Evolutionary conservation across 2,888 invertebrate genomes (phyloP).

Genomic region (Nipponacmea schrenckii): DNA sequence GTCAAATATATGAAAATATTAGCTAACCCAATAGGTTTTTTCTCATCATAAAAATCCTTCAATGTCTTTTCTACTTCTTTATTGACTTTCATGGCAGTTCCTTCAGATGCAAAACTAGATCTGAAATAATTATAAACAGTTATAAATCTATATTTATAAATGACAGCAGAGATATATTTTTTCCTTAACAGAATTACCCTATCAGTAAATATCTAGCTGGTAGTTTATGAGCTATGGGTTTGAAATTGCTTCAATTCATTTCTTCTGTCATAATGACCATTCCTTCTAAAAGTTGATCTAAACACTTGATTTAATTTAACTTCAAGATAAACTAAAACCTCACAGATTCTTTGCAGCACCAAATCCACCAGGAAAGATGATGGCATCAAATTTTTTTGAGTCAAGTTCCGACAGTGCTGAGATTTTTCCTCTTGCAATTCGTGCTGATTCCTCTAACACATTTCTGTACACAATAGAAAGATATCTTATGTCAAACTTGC

Average conservation of each 20-base stretch:
- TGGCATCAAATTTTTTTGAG: slow-evolving; percentile 68
- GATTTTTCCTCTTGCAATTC: slow-evolving; percentile 70
- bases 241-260: no score
- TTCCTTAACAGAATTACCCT: no score
- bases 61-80: slow-evolving; percentile 70
- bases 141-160: not conserved
- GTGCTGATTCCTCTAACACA: slow-evolving; percentile 72
- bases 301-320: slow-evolving; percentile 41
- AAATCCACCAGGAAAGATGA: slow-evolving; percentile 74
- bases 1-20: no score
- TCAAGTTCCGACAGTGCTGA: slow-evolving; percentile 67
- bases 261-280: not conserved
- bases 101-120: slow-evolving; percentile 71
- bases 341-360: slow-evolving; percentile 73
- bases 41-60: slow-evolving; percentile 70
- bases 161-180: no score
- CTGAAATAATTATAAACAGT: slow-evolving; percentile 55
- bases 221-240: no score
- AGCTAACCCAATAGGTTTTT: slow-evolving; percentile 71
- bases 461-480: slow-evolving; percentile 62
- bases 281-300: no score
- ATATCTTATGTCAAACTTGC: not conserved
- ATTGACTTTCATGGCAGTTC: slow-evolving; percentile 69
- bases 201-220: no score
- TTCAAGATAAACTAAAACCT: slow-evolving; percentile 56